phyloP scores from a whole-genome alignment of 1,140 invertebrate genomes.

The Eupristina koningsbergeri region DNA sequence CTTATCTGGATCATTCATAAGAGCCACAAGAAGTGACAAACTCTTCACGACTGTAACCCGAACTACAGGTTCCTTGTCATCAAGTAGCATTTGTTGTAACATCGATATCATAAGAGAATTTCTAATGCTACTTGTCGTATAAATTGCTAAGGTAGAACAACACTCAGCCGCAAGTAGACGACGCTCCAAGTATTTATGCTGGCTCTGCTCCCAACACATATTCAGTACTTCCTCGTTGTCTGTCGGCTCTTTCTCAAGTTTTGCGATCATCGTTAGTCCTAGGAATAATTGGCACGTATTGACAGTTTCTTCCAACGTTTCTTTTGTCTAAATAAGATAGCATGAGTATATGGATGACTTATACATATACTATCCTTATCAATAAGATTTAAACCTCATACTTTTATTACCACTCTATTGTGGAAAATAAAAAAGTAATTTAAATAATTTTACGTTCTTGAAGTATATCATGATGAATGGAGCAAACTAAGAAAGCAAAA shows the following conservation, averaged over 20 bases:
- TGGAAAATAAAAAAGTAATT: no score
- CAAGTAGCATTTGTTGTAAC: constrained; percentile 82
- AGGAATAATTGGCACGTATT: constrained; percentile 17
- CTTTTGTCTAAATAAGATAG: no score
- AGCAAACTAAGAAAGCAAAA: no score
- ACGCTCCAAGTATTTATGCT: constrained; percentile 81
- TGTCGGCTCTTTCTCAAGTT: constrained; percentile 73
- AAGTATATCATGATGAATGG: no score
- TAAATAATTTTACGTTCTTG: no score
- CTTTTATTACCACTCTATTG: background rate
- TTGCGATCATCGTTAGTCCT: constrained; percentile 78
- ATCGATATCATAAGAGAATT: constrained; percentile 84
- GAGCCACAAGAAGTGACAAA: constrained; percentile 77
- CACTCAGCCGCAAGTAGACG: constrained; percentile 82
- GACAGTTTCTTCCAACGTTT: background rate
- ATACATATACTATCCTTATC: background rate
- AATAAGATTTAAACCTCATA: background rate
- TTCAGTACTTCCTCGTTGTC: constrained; percentile 82
- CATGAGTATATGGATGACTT: background rate
- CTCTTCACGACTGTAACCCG: constrained; percentile 78
- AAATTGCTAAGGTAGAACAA: constrained; percentile 82
- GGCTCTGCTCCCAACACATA: constrained; percentile 85
- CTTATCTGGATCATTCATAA: constrained; percentile 81
- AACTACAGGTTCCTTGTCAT: constrained; percentile 81
- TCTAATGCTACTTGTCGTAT: constrained; percentile 78